These are phyloP conservation scores for Papilio dardanus DNA, from an alignment of 1,140 invertebrate species.

Conservation along the genomic window DNA sequence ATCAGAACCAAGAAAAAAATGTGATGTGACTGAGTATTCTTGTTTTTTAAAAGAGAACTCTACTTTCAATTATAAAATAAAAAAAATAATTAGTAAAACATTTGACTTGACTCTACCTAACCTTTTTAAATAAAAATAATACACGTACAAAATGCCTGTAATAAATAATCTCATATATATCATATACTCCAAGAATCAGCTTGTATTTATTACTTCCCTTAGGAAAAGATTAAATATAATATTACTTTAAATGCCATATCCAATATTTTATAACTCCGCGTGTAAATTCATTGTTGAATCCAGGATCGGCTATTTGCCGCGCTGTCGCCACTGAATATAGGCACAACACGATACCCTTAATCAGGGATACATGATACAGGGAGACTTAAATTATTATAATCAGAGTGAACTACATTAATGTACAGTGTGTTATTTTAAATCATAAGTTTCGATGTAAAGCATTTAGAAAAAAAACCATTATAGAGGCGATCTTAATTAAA, in stretches of 20 bases:
- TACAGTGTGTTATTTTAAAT: neutral
- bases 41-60: neutral
- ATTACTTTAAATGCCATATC: slow-evolving; percentile 51
- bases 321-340: slow-evolving; percentile 58
- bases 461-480: neutral
- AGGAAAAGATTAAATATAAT: no score
- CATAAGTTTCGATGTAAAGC: neutral
- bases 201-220: neutral
- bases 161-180: no score
- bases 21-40: neutral
- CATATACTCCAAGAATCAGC: neutral
- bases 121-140: neutral
- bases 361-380: slow-evolving; percentile 66
- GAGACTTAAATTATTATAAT: slow-evolving; percentile 67
- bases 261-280: slow-evolving; percentile 56
- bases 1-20: slow-evolving; percentile 48
- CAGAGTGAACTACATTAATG: slow-evolving; percentile 48
- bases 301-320: slow-evolving; percentile 68
- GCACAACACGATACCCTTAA: slow-evolving; percentile 56
- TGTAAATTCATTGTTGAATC: slow-evolving; percentile 68
- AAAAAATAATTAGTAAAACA: neutral
- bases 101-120: neutral
- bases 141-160: neutral
- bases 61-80: neutral
- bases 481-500: neutral